Conservation (phyloP, 2,113 vertebrate genomes). For the Mustela nigripes region DNA sequence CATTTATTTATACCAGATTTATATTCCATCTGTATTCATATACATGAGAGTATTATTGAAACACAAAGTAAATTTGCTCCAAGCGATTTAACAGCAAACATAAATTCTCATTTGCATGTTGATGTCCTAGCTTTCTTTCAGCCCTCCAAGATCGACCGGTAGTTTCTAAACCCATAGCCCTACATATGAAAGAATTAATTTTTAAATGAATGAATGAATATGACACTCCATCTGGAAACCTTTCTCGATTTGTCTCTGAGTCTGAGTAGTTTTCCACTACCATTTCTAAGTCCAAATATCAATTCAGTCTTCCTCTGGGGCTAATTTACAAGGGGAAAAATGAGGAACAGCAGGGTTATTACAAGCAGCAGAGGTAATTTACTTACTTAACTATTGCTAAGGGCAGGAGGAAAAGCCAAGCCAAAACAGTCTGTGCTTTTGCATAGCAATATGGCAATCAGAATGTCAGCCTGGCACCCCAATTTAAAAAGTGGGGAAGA, state of each 20-base stretch:
- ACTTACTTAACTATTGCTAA: constrained; percentile 16
- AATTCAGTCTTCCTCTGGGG: not conserved
- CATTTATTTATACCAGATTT: not conserved
- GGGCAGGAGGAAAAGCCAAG: not conserved
- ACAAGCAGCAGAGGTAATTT: not conserved
- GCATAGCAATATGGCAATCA: constrained; percentile 12
- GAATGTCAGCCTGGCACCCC: not conserved
- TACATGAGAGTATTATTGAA: not conserved
- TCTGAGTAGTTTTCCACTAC: not conserved
- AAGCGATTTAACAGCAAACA: not conserved
- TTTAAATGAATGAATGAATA: constrained; percentile 20
- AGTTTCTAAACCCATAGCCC: not conserved
- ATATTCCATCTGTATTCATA: not conserved
- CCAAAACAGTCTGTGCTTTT: constrained; percentile 37
- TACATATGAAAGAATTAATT: not conserved
- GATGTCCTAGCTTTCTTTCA: not conserved
- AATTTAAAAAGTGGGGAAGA: constrained; percentile 25
- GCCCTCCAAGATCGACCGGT: not conserved
- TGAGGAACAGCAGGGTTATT: not conserved
- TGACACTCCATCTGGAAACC: not conserved
- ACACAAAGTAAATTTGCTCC: not conserved
- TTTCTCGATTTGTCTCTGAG: not conserved
- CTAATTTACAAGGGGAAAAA: constrained; percentile 45
- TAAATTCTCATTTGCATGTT: not conserved
- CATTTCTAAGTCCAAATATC: not conserved